Evolutionary conservation across 1,140 invertebrate genomes (phyloP).

Genomic region (Acromyrmex heyeri): DNA sequence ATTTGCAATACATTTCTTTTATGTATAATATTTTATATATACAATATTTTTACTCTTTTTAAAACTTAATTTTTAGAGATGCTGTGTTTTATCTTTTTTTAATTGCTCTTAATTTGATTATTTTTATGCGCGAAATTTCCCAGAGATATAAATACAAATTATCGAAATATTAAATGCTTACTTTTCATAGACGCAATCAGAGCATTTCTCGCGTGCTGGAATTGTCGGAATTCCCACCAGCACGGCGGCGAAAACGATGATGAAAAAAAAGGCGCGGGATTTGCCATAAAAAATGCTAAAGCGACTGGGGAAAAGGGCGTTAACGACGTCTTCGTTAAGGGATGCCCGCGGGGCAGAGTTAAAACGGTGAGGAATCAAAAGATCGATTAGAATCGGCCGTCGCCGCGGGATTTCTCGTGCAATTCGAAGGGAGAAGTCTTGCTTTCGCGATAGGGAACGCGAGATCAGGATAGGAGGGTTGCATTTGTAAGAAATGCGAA

Average conservation of each 20-base stretch:
- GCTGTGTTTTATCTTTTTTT: neutral
- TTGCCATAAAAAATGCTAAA: slow-evolving; percentile 37
- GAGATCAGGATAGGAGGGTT: slow-evolving; percentile 48
- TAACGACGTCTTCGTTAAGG: slow-evolving; percentile 74
- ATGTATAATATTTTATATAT: neutral
- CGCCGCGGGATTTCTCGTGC: slow-evolving; percentile 71
- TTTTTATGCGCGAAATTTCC: neutral
- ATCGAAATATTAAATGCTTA: neutral
- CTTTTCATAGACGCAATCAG: neutral
- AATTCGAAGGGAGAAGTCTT: slow-evolving; percentile 67
- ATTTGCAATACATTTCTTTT: neutral
- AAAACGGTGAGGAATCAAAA: slow-evolving; percentile 73
- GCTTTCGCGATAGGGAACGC: slow-evolving; percentile 53
- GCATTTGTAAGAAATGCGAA: slow-evolving; percentile 47
- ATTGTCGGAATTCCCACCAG: slow-evolving; percentile 69
- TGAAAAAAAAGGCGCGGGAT: slow-evolving; percentile 22
- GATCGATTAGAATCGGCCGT: slow-evolving; percentile 75
- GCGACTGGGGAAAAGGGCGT: slow-evolving; percentile 31
- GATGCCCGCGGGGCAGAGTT: slow-evolving; percentile 78
- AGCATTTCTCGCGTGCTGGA: slow-evolving; percentile 21
- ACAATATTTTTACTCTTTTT: neutral
- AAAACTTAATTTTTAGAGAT: neutral
- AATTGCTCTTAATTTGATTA: neutral
- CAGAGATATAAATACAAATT: slow-evolving; percentile 15
- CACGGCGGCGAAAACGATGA: slow-evolving; percentile 12